These are phyloP conservation scores for Fundulus diaphanus DNA, from an alignment of 2,797 vertebrate genomes.

Conservation along the genomic window DNA sequence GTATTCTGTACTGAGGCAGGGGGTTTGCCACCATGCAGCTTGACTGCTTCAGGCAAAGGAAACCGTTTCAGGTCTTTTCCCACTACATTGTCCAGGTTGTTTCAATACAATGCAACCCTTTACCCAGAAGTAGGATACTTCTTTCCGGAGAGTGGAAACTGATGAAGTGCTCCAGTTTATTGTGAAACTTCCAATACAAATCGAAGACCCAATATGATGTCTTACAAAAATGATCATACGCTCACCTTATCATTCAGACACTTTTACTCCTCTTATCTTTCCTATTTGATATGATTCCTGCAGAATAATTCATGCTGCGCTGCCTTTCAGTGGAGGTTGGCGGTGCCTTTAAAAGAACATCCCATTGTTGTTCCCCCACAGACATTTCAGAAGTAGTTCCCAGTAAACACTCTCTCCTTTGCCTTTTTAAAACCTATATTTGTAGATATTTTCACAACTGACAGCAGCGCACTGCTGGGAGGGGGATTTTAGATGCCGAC, in stretches of 20 bases:
- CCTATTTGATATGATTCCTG: not conserved
- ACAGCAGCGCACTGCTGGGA: not conserved
- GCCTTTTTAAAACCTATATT: conserved; percentile 7
- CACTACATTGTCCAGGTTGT: not conserved
- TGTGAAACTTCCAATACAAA: not conserved
- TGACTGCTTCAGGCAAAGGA: not conserved
- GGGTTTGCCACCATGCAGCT: not conserved
- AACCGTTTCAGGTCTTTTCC: not conserved
- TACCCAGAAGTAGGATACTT: not conserved
- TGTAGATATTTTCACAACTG: not conserved
- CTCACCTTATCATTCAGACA: not conserved
- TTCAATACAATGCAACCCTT: not conserved
- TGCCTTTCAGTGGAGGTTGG: not conserved
- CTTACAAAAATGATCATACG: not conserved
- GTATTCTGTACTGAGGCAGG: not conserved
- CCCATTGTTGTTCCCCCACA: conserved; percentile 1
- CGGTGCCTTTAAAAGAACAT: not conserved
- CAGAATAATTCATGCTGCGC: not conserved
- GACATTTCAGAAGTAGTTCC: conserved; percentile 1
- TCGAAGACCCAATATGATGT: not conserved
- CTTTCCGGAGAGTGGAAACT: not conserved
- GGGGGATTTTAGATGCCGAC: conserved; percentile 6
- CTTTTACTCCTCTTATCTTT: not conserved
- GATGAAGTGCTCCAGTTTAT: not conserved
- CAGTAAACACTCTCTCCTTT: not conserved